Conservation (phyloP, 2,113 vertebrate species). For the Poecile atricapillus region DNA sequence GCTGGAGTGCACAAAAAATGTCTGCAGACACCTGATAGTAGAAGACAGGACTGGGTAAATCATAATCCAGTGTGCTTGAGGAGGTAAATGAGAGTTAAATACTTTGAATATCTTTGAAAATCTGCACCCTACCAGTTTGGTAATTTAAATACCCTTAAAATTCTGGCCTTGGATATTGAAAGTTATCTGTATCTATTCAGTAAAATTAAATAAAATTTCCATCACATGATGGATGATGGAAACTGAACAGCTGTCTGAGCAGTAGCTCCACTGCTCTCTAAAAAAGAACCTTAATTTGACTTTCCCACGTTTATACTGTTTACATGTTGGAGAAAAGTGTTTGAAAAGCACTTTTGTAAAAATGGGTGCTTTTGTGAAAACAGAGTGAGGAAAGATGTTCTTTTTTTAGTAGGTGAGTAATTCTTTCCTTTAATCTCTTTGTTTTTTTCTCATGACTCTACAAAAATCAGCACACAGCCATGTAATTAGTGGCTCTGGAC, state of each 20-base stretch:
- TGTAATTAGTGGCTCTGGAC: constrained; percentile 31
- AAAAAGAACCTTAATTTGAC: background rate
- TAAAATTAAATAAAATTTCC: background rate
- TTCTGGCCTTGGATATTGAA: background rate
- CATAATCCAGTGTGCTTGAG: background rate
- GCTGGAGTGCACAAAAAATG: background rate
- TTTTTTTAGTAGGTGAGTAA: constrained; percentile 22
- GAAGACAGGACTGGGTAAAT: background rate
- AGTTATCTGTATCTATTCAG: background rate
- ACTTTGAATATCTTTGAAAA: background rate
- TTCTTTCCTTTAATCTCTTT: constrained; percentile 34
- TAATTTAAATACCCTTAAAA: background rate
- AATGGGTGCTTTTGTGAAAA: background rate
- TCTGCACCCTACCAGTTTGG: background rate
- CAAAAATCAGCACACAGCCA: background rate
- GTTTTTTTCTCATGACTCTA: background rate
- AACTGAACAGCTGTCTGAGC: background rate
- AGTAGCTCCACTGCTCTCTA: background rate
- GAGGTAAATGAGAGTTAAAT: background rate
- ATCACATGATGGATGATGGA: background rate
- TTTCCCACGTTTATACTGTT: background rate
- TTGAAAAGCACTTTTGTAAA: background rate
- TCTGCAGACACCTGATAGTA: background rate
- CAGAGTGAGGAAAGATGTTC: background rate
- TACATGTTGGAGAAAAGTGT: background rate